Conservation (phyloP, 1,140 invertebrate species). For the Bombyx mandarina region DNA sequence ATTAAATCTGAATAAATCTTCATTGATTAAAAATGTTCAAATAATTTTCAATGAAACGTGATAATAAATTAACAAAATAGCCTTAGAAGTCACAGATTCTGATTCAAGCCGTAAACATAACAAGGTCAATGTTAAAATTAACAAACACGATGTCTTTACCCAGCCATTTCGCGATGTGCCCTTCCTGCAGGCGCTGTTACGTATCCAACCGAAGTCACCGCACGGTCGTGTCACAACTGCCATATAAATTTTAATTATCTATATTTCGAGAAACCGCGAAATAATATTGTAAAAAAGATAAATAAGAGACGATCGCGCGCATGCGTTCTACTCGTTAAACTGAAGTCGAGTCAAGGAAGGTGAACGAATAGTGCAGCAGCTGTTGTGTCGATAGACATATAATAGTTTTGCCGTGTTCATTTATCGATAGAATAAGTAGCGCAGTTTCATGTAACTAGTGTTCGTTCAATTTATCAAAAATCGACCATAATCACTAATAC, state of each 20-base stretch:
- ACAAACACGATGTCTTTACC: slow-evolving; percentile 33
- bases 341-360: slow-evolving; percentile 40
- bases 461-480: too few species aligned
- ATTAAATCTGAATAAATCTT: too few species aligned
- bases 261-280: slow-evolving; percentile 20
- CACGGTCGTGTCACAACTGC: slow-evolving; percentile 54
- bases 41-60: too few species aligned
- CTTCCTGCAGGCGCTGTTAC: slow-evolving; percentile 29
- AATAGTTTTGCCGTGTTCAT: too few species aligned
- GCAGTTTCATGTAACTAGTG: not conserved
- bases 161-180: slow-evolving; percentile 42
- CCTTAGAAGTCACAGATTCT: not conserved
- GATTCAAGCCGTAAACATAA: not conserved
- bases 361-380: slow-evolving; percentile 30
- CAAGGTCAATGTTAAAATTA: not conserved
- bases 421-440: not conserved
- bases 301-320: slow-evolving; percentile 48
- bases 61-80: not conserved
- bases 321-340: slow-evolving; percentile 51
- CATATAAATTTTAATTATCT: slow-evolving; percentile 51
- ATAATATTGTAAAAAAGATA: slow-evolving; percentile 7
- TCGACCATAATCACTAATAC: too few species aligned
- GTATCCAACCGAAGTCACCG: slow-evolving; percentile 47
- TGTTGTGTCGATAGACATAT: too few species aligned
- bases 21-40: too few species aligned